Evolutionary conservation across 1,140 invertebrate species (phyloP).

Genomic region (Aphelenchoides fujianensis): DNA sequence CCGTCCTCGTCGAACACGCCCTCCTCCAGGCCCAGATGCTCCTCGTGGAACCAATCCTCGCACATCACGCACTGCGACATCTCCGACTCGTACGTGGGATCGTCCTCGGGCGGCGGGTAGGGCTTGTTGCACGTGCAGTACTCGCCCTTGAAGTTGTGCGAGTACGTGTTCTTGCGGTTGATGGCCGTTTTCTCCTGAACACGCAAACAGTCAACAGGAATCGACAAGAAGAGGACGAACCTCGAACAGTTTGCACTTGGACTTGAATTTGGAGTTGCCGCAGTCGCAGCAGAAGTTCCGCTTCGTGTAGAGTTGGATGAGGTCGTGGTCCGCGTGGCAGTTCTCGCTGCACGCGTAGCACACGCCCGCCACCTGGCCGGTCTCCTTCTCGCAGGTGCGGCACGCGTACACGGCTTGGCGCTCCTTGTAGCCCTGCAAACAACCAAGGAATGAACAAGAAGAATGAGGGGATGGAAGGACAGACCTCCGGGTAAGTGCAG

Average conservation of each 20-base stretch:
- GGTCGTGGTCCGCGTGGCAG: conserved; percentile 92
- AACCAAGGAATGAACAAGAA: background rate
- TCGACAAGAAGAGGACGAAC: conserved; percentile 63
- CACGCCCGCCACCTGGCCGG: conserved; percentile 70
- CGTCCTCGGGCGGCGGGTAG: conserved; percentile 78
- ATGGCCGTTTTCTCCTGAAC: conserved; percentile 66
- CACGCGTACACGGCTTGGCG: conserved; percentile 93
- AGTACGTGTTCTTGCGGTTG: conserved; percentile 80
- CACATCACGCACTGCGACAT: conserved; percentile 96
- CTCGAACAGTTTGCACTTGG: conserved; percentile 73
- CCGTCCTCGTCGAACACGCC: conserved; percentile 19
- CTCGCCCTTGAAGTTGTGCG: conserved; percentile 86
- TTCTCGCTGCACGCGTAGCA: conserved; percentile 89
- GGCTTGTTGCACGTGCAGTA: conserved; percentile 90
- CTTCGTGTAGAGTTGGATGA: conserved; percentile 95
- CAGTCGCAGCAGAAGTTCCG: conserved; percentile 92
- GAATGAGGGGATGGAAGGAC: conserved; percentile 14
- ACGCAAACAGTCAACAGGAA: conserved; percentile 14
- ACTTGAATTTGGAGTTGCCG: conserved; percentile 80
- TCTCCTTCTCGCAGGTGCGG: conserved; percentile 74
- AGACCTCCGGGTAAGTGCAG: conserved; percentile 56
- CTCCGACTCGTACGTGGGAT: conserved; percentile 69
- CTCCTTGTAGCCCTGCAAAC: conserved; percentile 79
- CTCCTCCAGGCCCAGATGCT: conserved; percentile 21
- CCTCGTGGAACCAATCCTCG: conserved; percentile 90